Evolutionary conservation across 2,113 vertebrate genomes (phyloP), one percentile per base, ranked within the genome.

Genomic region (Sterrhoptilus dennistouni): DNA sequence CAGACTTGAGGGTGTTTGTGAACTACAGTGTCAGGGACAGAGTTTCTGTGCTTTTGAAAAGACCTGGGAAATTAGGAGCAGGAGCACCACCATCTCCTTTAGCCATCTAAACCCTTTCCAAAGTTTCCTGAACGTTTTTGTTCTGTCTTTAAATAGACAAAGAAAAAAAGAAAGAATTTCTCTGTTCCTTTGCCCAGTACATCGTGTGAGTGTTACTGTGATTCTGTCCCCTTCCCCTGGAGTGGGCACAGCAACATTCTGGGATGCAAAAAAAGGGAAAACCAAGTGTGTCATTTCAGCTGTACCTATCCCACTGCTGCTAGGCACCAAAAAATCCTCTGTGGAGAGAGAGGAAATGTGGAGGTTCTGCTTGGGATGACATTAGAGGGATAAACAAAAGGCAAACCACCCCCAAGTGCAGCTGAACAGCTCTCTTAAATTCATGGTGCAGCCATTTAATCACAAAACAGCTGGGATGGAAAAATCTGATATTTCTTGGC

Each of bases 401-500:
- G 77, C 80, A 87, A 92, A 91, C 33, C 83, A 69, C 42, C 81
- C 83, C 52, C 35, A 95, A 84, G 91, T 38, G 47, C 94, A 95
- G 95, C 95, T 94, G 91, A 95, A 23, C 78, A 87, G 87, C 68
- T 87, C 76, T 78, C 85, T 71, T 27, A 83, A 88, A 68, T 69
- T 95, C 28, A 2, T 53, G 93, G 91, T 71, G 84, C 71, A 93
- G 84, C 89, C 92, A 76, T 91, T 94, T 70, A 92, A 96, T 94
- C 87, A 87, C 61, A 93, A 90, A 93, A 84, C 94, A 96, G 83
- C 85, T 95, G 90, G 85, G 72, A 92, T 94, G 93, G 97, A 96
- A 96, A 96, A 97, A 91, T 88, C 45, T 97, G 93, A 96, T 93
- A 47, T 83, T 96, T 96, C 85, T 82, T 97, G 95, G 93, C 96